Evolutionary conservation across 2,797 vertebrate genomes (phyloP).

Genomic region (Phalloptychus januarius): DNA sequence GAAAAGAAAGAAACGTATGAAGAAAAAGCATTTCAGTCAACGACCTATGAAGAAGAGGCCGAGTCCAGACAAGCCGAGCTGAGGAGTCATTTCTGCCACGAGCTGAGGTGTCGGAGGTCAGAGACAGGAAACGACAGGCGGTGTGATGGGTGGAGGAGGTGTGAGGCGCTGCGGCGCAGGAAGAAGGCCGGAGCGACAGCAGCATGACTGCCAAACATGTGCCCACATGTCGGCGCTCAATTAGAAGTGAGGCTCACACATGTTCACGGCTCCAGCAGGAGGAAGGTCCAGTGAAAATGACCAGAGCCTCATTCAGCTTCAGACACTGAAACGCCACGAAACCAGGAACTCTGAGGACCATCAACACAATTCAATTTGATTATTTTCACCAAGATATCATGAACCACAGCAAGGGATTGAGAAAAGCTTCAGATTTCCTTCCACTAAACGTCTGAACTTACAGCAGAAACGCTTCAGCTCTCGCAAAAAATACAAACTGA

Average conservation of each 20-base stretch:
- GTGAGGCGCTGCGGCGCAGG: slow-evolving; percentile 25
- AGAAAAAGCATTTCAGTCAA: neutral
- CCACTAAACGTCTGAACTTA: neutral
- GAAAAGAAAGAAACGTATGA: neutral
- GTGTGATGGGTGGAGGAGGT: slow-evolving; percentile 36
- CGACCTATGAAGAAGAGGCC: neutral
- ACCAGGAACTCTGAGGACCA: no score
- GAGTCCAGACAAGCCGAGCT: neutral
- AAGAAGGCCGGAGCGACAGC: neutral
- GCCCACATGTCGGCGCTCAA: slow-evolving; percentile 56
- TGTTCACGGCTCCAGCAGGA: slow-evolving; percentile 42
- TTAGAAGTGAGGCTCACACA: slow-evolving; percentile 54
- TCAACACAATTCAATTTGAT: neutral
- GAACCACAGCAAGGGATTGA: neutral
- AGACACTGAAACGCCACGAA: slow-evolving; percentile 36
- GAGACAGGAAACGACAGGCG: slow-evolving; percentile 25
- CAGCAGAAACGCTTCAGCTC: neutral
- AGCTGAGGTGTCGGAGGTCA: slow-evolving; percentile 19
- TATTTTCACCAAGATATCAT: neutral
- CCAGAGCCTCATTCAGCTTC: slow-evolving; percentile 24
- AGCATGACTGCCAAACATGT: slow-evolving; percentile 44
- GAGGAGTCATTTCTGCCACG: neutral
- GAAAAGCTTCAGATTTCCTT: neutral
- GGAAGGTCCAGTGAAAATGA: slow-evolving; percentile 38
- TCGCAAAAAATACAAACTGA: neutral